Percentiles rank a stretch among this genome's conserved stretches.
Conservation (phyloP, 2,113 vertebrate species). For the Odobenus rosmarus region DNA sequence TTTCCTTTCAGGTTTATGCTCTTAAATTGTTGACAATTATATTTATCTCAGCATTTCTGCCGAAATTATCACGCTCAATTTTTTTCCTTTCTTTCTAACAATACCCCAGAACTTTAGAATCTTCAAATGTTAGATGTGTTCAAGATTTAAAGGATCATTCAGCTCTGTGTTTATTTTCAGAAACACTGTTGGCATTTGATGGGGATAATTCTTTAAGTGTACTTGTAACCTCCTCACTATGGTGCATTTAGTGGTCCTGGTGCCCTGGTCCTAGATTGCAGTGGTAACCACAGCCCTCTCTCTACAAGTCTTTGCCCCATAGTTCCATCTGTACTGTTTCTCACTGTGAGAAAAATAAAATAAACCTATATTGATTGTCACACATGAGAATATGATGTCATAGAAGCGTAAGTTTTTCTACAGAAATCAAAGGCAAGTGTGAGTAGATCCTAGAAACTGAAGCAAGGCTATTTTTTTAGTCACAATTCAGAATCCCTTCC, state of each 20-base stretch:
- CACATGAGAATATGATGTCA: neutral
- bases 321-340: neutral
- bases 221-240: neutral
- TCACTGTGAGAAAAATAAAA: neutral
- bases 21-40: neutral
- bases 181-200: neutral
- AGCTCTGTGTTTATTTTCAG: neutral
- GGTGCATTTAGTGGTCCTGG: neutral
- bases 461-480: neutral
- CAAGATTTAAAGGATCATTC: neutral
- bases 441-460: neutral
- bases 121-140: neutral
- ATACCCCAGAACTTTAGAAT: neutral
- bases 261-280: accelerated
- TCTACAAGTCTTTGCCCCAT: too few relatives aligned
- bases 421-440: neutral
- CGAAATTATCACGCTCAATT: neutral
- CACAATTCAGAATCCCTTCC: neutral
- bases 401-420: neutral
- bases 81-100: neutral
- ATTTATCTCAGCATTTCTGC: neutral
- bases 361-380: neutral
- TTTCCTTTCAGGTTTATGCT: neutral
- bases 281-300: neutral
- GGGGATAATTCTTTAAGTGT: neutral